Conservation (phyloP, 2,888 invertebrate genomes). For the Eledone cirrhosa region DNA sequence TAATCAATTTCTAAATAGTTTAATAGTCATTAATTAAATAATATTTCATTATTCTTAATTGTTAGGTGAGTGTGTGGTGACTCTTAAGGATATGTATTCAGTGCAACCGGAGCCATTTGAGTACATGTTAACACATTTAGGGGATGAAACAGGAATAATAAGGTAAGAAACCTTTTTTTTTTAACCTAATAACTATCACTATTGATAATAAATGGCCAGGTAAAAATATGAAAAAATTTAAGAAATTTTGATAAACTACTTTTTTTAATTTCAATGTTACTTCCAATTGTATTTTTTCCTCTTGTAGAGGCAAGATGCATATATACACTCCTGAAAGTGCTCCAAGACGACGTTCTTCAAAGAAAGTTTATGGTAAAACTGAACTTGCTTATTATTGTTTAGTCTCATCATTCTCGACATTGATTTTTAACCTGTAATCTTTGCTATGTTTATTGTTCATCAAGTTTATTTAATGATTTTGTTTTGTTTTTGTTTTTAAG, state of each 20-base stretch:
- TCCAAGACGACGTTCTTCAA: constrained; percentile 34
- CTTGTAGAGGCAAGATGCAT: constrained; percentile 53
- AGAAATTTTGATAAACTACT: too few species aligned
- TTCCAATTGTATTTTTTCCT: not conserved
- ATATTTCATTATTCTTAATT: constrained; percentile 5
- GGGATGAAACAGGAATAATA: constrained; percentile 62
- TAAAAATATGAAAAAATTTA: too few species aligned
- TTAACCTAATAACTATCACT: too few species aligned
- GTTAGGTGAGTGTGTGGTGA: constrained; percentile 62
- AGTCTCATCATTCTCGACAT: not conserved
- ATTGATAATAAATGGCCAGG: too few species aligned
- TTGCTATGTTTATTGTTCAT: not conserved
- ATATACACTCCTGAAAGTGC: constrained; percentile 39
- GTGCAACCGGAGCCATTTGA: constrained; percentile 57
- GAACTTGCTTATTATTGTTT: not conserved
- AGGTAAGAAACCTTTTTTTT: constrained; percentile 41
- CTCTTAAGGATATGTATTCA: constrained; percentile 61
- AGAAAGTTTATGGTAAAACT: constrained; percentile 45
- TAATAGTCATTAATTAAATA: too few species aligned
- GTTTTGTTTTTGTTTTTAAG: too few species aligned
- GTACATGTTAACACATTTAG: constrained; percentile 57
- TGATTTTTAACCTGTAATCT: not conserved
- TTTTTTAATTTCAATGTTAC: too few species aligned
- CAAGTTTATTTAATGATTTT: too few species aligned
- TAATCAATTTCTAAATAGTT: too few species aligned